Conservation (phyloP, 2,113 vertebrate genomes). For the Falco punctatus region DNA sequence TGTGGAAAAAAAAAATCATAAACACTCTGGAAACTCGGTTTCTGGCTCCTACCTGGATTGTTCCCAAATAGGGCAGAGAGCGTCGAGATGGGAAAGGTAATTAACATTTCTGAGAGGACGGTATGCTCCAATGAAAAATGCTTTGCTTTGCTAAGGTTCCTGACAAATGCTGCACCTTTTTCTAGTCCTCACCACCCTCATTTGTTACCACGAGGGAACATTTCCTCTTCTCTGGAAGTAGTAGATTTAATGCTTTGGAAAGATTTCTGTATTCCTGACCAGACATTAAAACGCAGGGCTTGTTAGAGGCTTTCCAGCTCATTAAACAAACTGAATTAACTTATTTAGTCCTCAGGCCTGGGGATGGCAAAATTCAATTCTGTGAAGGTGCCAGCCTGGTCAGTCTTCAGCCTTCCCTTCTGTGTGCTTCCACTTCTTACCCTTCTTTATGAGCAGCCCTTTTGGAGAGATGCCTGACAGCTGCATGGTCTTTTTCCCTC, state of each 20-base stretch:
- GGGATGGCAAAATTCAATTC: constrained; percentile 29
- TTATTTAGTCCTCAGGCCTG: constrained; percentile 17
- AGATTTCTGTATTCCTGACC: not conserved
- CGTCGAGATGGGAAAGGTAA: not conserved
- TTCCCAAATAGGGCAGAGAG: constrained; percentile 31
- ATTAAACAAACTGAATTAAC: constrained; percentile 46
- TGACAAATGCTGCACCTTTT: not conserved
- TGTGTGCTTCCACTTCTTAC: not conserved
- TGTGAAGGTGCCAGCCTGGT: constrained; percentile 9
- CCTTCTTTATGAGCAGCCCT: not conserved
- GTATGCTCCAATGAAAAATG: not conserved
- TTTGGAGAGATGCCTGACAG: constrained; percentile 32
- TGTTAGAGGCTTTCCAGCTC: constrained; percentile 42
- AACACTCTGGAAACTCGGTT: not conserved
- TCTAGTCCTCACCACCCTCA: not conserved
- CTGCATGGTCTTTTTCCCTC: not conserved
- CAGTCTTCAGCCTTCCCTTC: not conserved
- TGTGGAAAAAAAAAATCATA: not conserved
- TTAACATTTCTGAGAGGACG: not conserved
- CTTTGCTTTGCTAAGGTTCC: not conserved
- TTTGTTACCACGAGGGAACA: not conserved
- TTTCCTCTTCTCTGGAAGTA: constrained; percentile 1
- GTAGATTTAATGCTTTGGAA: not conserved
- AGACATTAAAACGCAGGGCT: not conserved
- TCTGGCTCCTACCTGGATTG: not conserved